Evolutionary conservation across 2,113 vertebrate genomes (phyloP).

Genomic region (Cercopithecus mona): DNA sequence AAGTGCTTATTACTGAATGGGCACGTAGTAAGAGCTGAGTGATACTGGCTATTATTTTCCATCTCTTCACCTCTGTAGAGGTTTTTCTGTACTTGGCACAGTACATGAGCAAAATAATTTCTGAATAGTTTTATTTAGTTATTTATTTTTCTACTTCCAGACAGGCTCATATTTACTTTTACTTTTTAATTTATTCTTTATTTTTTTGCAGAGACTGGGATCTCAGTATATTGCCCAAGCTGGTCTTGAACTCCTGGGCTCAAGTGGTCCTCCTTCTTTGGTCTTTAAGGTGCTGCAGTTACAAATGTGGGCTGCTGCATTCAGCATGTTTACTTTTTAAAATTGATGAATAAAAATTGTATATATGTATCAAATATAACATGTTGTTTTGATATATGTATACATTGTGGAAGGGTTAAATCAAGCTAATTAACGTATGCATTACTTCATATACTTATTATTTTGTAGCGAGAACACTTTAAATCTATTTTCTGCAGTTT

Average conservation of each 20-base stretch:
- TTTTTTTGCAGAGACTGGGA: too few relatives aligned
- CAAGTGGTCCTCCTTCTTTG: too few relatives aligned
- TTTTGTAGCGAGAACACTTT: neutral
- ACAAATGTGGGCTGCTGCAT: too few relatives aligned
- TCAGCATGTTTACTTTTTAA: neutral
- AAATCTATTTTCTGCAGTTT: neutral
- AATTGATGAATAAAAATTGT: neutral
- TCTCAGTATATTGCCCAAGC: too few relatives aligned
- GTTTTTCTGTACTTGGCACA: neutral
- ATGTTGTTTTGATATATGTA: neutral
- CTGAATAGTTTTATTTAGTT: neutral
- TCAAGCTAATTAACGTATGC: neutral
- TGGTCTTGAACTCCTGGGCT: too few relatives aligned
- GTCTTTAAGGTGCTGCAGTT: too few relatives aligned
- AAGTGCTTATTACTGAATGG: neutral
- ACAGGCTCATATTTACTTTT: neutral
- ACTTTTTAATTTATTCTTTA: too few relatives aligned
- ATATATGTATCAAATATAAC: neutral
- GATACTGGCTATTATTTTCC: neutral
- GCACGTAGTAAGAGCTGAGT: neutral
- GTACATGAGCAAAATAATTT: neutral
- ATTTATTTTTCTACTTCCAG: neutral
- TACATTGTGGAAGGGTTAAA: neutral
- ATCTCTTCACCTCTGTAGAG: neutral
- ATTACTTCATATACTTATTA: neutral